A percentile compares a stretch with the other conserved stretches of the same genome.
Conservation (phyloP, 1,140 invertebrate species). For the Spodoptera litura region DNA sequence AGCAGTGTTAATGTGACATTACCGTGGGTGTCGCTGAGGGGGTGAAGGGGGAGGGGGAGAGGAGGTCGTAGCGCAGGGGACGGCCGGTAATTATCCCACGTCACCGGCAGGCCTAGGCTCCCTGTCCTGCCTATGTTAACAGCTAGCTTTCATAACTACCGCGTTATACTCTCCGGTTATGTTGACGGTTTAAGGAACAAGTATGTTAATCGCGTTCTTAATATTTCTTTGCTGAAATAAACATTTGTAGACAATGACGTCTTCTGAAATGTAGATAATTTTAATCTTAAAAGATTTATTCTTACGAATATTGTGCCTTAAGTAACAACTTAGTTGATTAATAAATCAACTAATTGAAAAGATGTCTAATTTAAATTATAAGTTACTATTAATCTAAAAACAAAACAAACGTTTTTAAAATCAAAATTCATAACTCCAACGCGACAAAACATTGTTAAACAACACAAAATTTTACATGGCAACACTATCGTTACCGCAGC, state of each 20-base stretch:
- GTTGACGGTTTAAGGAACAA: constrained; percentile 3
- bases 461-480: constrained; percentile 73
- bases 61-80: constrained; percentile 51
- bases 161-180: constrained; percentile 38
- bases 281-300: too few relatives aligned
- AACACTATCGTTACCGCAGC: constrained; percentile 72
- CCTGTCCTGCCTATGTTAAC: constrained; percentile 74
- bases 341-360: too few relatives aligned
- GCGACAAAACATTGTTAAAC: constrained; percentile 46
- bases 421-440: constrained; percentile 56
- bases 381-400: too few relatives aligned
- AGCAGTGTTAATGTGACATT: constrained; percentile 82
- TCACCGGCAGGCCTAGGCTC: constrained; percentile 78
- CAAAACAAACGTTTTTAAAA: constrained; percentile 1
- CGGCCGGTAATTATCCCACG: constrained; percentile 79
- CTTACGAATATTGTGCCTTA: too few relatives aligned
- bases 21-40: constrained; percentile 57
- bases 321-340: too few relatives aligned
- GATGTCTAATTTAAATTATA: too few relatives aligned
- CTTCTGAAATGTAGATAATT: too few relatives aligned
- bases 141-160: constrained; percentile 67
- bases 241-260: too few relatives aligned
- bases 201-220: neutral
- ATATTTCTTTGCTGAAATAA: neutral
- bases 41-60: constrained; percentile 33